Conservation (phyloP, 2,113 vertebrate genomes). For the Plestiodon gilberti region DNA sequence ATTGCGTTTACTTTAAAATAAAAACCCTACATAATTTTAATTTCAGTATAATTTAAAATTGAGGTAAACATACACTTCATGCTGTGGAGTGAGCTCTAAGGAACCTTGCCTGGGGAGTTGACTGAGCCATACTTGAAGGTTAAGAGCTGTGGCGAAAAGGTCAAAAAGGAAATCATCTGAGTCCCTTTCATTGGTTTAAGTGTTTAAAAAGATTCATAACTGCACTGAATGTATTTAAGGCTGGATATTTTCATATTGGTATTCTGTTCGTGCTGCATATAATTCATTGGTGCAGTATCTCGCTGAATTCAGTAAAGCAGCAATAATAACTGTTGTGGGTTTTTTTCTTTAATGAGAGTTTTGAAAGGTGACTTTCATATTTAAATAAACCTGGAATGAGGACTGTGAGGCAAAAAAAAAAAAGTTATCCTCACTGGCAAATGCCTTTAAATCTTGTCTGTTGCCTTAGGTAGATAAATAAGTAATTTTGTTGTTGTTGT, state of each 20-base stretch:
- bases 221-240: slow-evolving; percentile 23
- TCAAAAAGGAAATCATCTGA: slow-evolving; percentile 43
- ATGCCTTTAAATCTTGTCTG: background rate
- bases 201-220: slow-evolving; percentile 44
- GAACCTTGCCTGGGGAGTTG: slow-evolving; percentile 29
- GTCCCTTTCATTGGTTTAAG: slow-evolving; percentile 37
- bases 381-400: slow-evolving; percentile 18
- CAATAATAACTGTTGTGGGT: slow-evolving; percentile 27
- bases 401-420: background rate
- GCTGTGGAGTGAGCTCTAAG: slow-evolving; percentile 15
- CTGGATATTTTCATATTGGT: slow-evolving; percentile 27
- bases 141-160: slow-evolving; percentile 43
- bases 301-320: background rate
- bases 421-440: background rate
- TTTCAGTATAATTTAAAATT: slow-evolving; percentile 29
- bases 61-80: slow-evolving; percentile 20
- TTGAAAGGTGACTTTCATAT: slow-evolving; percentile 32
- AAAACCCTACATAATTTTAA: slow-evolving; percentile 16
- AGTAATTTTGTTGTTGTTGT: background rate
- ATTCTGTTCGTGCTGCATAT: slow-evolving; percentile 10
- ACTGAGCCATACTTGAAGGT: slow-evolving; percentile 38
- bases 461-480: slow-evolving; percentile 8
- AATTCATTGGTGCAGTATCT: slow-evolving; percentile 22
- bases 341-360: background rate
- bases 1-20: slow-evolving; percentile 1